Evolutionary conservation across 2,113 vertebrate genomes (phyloP).

Genomic region (Rutilus rutilus): DNA sequence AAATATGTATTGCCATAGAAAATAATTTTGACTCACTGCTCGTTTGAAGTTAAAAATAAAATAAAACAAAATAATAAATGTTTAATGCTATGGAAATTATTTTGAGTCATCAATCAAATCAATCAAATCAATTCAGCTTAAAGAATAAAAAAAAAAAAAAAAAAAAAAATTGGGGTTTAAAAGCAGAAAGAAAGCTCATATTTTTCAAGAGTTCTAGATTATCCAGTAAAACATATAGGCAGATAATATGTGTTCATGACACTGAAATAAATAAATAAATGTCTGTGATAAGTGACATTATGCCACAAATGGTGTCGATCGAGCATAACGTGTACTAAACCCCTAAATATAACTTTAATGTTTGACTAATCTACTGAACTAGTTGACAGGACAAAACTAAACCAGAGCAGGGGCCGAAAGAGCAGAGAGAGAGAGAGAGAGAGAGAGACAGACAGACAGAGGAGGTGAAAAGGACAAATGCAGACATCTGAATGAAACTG

Average conservation of each 20-base stretch:
- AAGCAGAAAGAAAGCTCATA: background rate
- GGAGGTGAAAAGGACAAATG: constrained; percentile 22
- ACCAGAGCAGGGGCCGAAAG: constrained; percentile 1
- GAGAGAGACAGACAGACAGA: constrained; percentile 26
- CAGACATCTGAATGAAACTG: constrained; percentile 17
- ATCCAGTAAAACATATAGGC: background rate
- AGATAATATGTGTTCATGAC: background rate
- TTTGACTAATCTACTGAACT: constrained; percentile 21
- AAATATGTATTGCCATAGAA: background rate
- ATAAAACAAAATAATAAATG: background rate
- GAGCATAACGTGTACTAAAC: background rate
- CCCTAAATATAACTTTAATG: background rate
- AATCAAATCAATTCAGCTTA: too few species aligned
- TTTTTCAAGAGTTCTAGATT: background rate
- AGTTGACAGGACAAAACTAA: constrained; percentile 24
- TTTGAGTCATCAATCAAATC: too few species aligned
- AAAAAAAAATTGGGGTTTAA: background rate
- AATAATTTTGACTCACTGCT: background rate
- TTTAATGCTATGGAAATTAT: background rate
- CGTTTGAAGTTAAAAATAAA: background rate
- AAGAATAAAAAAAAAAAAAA: background rate
- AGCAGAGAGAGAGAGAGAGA: background rate
- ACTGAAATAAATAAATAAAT: background rate
- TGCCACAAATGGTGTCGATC: background rate
- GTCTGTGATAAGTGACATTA: background rate